phyloP scores from a whole-genome alignment of 2,888 invertebrate genomes.

The Thecophora atra region DNA sequence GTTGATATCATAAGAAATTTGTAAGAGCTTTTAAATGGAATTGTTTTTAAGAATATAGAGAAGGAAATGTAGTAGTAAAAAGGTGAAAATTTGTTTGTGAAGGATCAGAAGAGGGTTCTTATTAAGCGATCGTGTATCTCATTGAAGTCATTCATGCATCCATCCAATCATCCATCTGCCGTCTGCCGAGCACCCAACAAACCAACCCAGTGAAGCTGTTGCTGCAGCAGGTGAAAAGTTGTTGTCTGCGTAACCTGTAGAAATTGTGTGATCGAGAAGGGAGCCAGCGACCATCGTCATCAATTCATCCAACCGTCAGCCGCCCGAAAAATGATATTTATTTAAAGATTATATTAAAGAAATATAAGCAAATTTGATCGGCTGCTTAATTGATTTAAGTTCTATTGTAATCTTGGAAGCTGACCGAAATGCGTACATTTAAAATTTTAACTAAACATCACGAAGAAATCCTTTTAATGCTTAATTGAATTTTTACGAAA shows the following conservation, averaged over 20 bases:
- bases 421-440: too few species aligned
- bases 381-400: too few species aligned
- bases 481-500: too few species aligned
- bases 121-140: too few species aligned
- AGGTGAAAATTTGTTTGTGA: background rate
- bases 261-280: background rate
- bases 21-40: background rate
- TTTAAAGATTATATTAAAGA: too few species aligned
- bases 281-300: too few species aligned
- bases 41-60: constrained; percentile 6
- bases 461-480: too few species aligned
- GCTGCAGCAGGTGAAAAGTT: background rate
- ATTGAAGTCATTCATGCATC: constrained; percentile 10
- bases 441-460: too few species aligned
- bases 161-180: constrained; percentile 23
- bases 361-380: too few species aligned
- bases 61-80: background rate
- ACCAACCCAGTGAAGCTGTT: constrained; percentile 9
- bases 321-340: constrained; percentile 18
- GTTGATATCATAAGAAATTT: constrained; percentile 1
- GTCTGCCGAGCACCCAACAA: constrained; percentile 11
- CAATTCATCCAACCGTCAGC: background rate
- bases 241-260: background rate
- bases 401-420: too few species aligned
- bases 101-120: background rate